Evolutionary conservation across 2,888 invertebrate species (phyloP).

Genomic region (Trilocha varians): DNA sequence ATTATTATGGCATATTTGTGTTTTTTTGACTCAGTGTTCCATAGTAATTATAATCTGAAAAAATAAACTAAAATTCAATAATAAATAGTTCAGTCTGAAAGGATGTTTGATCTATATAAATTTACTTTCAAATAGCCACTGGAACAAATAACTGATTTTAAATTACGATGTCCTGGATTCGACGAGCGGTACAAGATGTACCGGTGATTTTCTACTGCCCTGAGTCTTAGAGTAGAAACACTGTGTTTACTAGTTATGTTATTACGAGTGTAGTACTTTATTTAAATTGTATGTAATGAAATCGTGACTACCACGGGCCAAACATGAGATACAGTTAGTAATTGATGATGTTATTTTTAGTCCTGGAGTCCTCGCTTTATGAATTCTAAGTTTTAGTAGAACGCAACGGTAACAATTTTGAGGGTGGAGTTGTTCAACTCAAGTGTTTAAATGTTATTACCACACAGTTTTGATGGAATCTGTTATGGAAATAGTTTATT

Average conservation of each 20-base stretch:
- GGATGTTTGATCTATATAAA: neutral
- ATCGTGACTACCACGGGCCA: neutral
- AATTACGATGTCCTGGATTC: neutral
- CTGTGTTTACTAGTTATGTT: neutral
- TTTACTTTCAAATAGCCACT: neutral
- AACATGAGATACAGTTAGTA: neutral
- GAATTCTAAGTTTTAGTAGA: too few species aligned
- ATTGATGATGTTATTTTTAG: neutral
- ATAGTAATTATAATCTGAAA: too few species aligned
- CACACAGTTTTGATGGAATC: too few species aligned
- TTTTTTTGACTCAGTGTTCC: too few species aligned
- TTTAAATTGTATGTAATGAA: neutral
- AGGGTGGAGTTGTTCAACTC: too few species aligned
- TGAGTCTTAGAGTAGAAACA: neutral
- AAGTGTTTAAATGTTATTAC: too few species aligned
- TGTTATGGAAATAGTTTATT: too few species aligned
- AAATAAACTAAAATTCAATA: too few species aligned
- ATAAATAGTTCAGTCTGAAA: too few species aligned
- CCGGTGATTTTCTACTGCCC: neutral
- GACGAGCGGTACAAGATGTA: neutral
- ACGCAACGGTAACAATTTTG: too few species aligned
- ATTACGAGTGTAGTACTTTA: neutral
- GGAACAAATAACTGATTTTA: neutral
- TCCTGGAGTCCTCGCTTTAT: too few species aligned
- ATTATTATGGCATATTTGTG: too few species aligned